These are phyloP conservation scores for Sarcophaga caerulescens DNA, from an alignment of 2,888 invertebrate species.

Conservation along the genomic window DNA sequence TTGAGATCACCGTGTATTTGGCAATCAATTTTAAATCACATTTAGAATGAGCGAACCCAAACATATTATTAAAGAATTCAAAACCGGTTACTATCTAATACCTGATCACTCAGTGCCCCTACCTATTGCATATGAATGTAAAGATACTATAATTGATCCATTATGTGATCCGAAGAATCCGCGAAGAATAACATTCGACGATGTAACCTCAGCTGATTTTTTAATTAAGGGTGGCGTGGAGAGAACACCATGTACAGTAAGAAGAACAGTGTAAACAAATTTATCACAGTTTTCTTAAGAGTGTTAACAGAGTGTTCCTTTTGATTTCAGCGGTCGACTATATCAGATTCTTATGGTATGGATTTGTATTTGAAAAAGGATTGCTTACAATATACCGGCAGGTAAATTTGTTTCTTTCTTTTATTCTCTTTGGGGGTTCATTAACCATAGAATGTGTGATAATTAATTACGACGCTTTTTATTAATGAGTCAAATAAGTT, in stretches of 20 bases:
- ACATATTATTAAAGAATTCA: conserved; percentile 29
- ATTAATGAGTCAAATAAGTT: neutral
- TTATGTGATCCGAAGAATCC: conserved; percentile 87
- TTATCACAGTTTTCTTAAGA: neutral
- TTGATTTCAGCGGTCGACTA: conserved; percentile 87
- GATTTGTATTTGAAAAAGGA: conserved; percentile 96
- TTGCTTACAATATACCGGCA: conserved; percentile 97
- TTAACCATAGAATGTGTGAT: no score
- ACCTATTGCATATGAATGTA: conserved; percentile 51
- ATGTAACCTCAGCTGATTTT: conserved; percentile 95
- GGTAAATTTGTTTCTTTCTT: conserved; percentile 83
- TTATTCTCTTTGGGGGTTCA: no score
- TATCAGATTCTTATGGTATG: conserved; percentile 90
- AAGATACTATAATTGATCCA: conserved; percentile 81
- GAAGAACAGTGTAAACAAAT: conserved; percentile 14
- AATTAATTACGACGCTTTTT: no score
- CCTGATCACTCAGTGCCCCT: conserved; percentile 26
- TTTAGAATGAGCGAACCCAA: conserved; percentile 36
- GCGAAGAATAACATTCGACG: conserved; percentile 88
- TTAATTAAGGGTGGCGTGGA: conserved; percentile 92
- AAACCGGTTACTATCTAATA: conserved; percentile 37
- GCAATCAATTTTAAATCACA: conserved; percentile 46
- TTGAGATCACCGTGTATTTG: conserved; percentile 53
- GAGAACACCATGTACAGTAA: conserved; percentile 91
- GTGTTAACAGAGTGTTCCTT: conserved; percentile 52